Base-by-base conservation (phyloP, 1,140 invertebrate genomes). In the Scaptomyza pallida region DNA sequence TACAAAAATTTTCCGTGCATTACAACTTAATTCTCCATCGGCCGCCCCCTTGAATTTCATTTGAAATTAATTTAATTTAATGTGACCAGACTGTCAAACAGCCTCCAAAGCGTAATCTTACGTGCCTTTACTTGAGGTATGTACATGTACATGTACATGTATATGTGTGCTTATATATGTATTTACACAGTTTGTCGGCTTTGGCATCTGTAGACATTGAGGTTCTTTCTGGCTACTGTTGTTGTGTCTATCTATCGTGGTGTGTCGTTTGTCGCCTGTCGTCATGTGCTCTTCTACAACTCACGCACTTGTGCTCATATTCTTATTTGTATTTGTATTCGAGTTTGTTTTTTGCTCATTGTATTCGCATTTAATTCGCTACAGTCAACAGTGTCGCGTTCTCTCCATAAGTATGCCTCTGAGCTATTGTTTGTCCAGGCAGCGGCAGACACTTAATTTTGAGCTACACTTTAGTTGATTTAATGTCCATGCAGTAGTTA, bases 21-120 rank as follows among this genome's bases (percentile, higher is more conserved):
- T 12, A 33, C 6, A 33, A 10, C 30, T 30, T 30, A 1, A 8
- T 1, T 30, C 26, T 30, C 9, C 5, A 8, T 30, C n/a, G n/a
- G n/a, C n/a, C n/a, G n/a, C n/a, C n/a, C n/a, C 26, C 19, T 8
- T 0, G 13, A 17, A 35, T 1, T 13, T 12, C 60, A 37, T 72
- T 83, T 62, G 44, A 76, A 62, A 50, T 47, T 52, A n/a, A n/a
- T 72, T 77, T 76, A 85, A 85, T 86, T 85, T 76, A 80, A 65
- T 33, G 47, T 62, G 65, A 55, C 60, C 59, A 61, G 51, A 62
- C 63, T 57, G 54, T 52, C 50, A 26, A 21, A 64, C 74, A 78
- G 40, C 50, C 40, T 61, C 65, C 33, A 51, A 37, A 69, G 26
- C 21, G 33, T 35, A 68, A 62, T 44, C 72, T 85, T 6, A 26